A percentile compares a stretch with the other conserved stretches of the same genome.
These are phyloP conservation scores for Atrina japonica DNA, from an alignment of 2,888 invertebrate genomes.

Conservation along the genomic window DNA sequence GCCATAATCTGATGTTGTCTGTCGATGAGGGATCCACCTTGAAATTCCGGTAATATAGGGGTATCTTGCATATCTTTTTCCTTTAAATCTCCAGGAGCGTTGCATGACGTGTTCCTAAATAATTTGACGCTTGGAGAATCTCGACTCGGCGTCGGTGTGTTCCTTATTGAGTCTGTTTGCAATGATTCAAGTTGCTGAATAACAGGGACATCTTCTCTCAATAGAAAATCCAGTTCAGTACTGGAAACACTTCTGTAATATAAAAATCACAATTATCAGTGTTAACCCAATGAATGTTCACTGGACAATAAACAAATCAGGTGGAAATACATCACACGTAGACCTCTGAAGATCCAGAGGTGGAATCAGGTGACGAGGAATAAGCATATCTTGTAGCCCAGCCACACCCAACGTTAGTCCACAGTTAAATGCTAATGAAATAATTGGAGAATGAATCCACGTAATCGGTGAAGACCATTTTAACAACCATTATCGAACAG, in stretches of 20 bases:
- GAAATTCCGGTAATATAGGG: slow-evolving; percentile 37
- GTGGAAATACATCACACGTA: no score
- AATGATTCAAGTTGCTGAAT: slow-evolving; percentile 28
- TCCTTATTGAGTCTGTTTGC: slow-evolving; percentile 22
- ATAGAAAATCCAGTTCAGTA: slow-evolving; percentile 60
- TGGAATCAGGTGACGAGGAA: no score
- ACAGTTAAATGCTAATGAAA: no score
- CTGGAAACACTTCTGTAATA: slow-evolving; percentile 67
- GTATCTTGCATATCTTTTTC: slow-evolving; percentile 18
- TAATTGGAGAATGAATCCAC: no score
- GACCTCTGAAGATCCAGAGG: no score
- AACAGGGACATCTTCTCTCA: slow-evolving; percentile 55
- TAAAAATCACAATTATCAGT: background rate
- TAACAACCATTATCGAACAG: no score
- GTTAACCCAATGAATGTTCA: no score
- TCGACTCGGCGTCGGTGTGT: slow-evolving; percentile 13
- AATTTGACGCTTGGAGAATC: slow-evolving; percentile 17
- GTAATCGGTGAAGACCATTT: no score
- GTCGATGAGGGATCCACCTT: slow-evolving; percentile 26
- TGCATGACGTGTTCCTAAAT: slow-evolving; percentile 19
- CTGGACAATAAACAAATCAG: no score
- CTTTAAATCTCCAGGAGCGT: slow-evolving; percentile 20
- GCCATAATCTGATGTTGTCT: slow-evolving; percentile 40
- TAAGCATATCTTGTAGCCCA: no score
- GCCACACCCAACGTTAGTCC: no score